These are phyloP conservation scores for Drosophila antonietae DNA, from an alignment of 2,888 invertebrate genomes.

Conservation along the genomic window DNA sequence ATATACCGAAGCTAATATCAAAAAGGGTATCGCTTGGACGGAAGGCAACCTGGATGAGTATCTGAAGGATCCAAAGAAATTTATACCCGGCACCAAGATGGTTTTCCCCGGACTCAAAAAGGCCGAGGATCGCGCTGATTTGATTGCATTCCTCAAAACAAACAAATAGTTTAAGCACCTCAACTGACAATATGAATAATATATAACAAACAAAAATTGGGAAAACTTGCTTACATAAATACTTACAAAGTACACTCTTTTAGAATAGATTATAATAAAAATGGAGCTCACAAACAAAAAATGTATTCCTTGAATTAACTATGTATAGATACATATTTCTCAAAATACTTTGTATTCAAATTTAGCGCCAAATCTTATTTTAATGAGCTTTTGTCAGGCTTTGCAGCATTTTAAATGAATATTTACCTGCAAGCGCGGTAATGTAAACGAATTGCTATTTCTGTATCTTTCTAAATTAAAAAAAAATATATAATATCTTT, in stretches of 20 bases:
- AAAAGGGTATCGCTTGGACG: conserved; percentile 97
- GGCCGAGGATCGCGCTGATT: conserved; percentile 95
- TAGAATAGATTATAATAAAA: neutral
- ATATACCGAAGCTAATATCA: conserved; percentile 97
- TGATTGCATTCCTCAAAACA: conserved; percentile 95
- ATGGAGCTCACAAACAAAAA: neutral
- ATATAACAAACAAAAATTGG: neutral
- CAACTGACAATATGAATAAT: neutral
- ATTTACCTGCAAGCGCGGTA: no score
- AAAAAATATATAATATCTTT: neutral
- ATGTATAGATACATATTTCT: no score
- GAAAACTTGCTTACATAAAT: neutral
- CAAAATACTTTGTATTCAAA: neutral
- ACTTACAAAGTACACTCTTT: neutral
- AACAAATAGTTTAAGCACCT: conserved; percentile 55
- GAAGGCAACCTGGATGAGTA: conserved; percentile 97
- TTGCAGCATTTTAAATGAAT: neutral
- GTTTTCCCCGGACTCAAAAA: conserved; percentile 99
- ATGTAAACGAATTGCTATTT: neutral
- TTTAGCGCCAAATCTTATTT: neutral
- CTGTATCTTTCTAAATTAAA: neutral
- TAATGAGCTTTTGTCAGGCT: neutral
- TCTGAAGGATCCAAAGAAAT: conserved; percentile 99
- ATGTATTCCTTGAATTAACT: neutral
- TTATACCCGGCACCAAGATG: conserved; percentile 99